Percentiles rank a stretch among this genome's conserved stretches.
Evolutionary conservation across 2,113 vertebrate species (phyloP).

Genomic region (Cheilinus undulatus): DNA sequence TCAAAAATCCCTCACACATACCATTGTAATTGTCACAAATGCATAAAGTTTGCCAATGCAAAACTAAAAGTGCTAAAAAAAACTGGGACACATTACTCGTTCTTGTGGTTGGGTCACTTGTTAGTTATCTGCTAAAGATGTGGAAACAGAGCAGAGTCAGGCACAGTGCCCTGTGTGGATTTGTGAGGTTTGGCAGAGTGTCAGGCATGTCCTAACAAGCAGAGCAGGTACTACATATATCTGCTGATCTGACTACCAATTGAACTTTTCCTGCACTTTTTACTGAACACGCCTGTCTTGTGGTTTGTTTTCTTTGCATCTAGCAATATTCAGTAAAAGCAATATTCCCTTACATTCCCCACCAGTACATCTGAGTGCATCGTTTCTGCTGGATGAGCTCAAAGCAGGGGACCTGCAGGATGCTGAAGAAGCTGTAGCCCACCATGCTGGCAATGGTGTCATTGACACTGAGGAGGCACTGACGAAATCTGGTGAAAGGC

Average conservation of each 20-base stretch:
- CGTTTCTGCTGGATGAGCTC: constrained; percentile 80
- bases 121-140: not conserved
- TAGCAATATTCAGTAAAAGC: not conserved
- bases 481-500: constrained; percentile 83
- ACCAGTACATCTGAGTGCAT: constrained; percentile 83
- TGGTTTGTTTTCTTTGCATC: not conserved
- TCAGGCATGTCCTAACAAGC: constrained; percentile 52
- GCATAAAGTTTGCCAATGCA: constrained; percentile 10
- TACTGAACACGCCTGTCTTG: not conserved
- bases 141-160: constrained; percentile 5
- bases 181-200: constrained; percentile 6
- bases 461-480: constrained; percentile 84
- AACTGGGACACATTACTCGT: not conserved
- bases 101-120: not conserved
- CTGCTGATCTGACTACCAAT: not conserved
- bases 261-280: not conserved
- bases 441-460: constrained; percentile 88
- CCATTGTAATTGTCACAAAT: not conserved
- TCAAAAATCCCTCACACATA: not conserved
- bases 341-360: constrained; percentile 77
- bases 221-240: not conserved
- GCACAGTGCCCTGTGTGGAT: constrained; percentile 1
- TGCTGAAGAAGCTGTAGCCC: constrained; percentile 89
- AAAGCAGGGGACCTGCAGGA: constrained; percentile 89
- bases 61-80: not conserved